Base-by-base conservation (phyloP, 2,888 invertebrate species). In the Dendrolimus pini region DNA sequence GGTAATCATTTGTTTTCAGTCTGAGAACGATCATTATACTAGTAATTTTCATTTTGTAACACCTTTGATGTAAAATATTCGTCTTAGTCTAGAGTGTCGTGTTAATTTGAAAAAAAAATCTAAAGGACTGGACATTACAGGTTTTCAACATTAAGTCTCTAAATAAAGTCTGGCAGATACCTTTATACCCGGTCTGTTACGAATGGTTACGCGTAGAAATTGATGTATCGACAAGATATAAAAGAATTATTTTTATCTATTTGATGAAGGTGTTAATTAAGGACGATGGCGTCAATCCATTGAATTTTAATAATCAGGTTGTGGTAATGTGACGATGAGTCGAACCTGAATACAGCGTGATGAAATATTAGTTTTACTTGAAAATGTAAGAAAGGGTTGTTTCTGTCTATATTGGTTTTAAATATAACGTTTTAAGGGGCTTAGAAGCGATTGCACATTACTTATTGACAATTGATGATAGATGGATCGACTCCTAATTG, bases 221-320 rank as follows among this genome's bases (percentile, higher is more conserved):
- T 30, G 8, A 47, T 47, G 47, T 47, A 8, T 47, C 47, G 12
- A 2, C 3, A 6, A 47, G 47, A 47, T 47, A 47, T 47, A 47
- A 7, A 10, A 30, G 30, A 30, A 30, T 30, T 30, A 30, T 30
- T 30, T 18, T 10, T 47, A 47, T 47, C 9, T 9, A 47, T 47
- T 30, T 9, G 47, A 47, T 47, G 9, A 9, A 47, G 30, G 30
- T 47, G 12, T 47, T 47, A 9, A 47, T 47, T 18, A 6, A 30
- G 30, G 30, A 30, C 47, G 47, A 56, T 54, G 42, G 58, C 59
- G 52, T 60, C 61, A 54, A 60, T 12, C 12, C 53, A 54, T 47
- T 54, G 9, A 55, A 30, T n/a, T 54, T n/a, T 41, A 14, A 55
- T 55, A n/a, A 59, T 54, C 53, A 41, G 14, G 41, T 53, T 12